Evolutionary conservation across 2,113 vertebrate species (phyloP).

Genomic region (Pedetes capensis): DNA sequence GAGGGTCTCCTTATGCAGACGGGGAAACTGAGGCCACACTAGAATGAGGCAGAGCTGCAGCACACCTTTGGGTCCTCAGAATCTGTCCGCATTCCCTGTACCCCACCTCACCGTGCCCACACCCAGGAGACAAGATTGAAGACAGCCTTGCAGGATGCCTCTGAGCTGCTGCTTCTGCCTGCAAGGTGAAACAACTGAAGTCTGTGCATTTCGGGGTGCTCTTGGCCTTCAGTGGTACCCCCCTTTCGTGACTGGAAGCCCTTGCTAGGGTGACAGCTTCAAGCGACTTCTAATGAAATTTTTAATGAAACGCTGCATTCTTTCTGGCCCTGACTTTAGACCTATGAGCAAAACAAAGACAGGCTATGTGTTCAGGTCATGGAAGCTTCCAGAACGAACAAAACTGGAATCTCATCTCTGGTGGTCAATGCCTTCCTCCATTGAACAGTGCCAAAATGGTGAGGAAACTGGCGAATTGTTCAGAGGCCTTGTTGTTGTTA

Average conservation of each 20-base stretch:
- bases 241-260: neutral
- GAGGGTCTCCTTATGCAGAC: neutral
- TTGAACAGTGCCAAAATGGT: too few relatives aligned
- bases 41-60: neutral
- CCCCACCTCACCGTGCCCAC: rapidly evolving
- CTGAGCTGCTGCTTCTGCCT: neutral
- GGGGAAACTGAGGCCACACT: neutral
- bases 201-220: too few relatives aligned
- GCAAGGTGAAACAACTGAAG: too few relatives aligned
- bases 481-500: neutral
- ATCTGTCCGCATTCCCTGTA: neutral
- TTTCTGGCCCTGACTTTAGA: neutral
- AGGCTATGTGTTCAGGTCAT: neutral
- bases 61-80: neutral
- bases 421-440: neutral
- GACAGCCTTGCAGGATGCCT: too few relatives aligned
- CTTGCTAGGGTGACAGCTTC: neutral
- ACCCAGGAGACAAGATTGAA: rapidly evolving
- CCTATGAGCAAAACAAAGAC: neutral
- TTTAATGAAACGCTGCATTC: neutral
- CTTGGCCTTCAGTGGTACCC: neutral
- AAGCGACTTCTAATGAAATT: neutral
- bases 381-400: neutral
- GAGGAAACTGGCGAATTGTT: neutral
- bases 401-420: neutral